These are phyloP conservation scores for Parambassis ranga DNA, from an alignment of 2,797 vertebrate species.

Conservation along the genomic window DNA sequence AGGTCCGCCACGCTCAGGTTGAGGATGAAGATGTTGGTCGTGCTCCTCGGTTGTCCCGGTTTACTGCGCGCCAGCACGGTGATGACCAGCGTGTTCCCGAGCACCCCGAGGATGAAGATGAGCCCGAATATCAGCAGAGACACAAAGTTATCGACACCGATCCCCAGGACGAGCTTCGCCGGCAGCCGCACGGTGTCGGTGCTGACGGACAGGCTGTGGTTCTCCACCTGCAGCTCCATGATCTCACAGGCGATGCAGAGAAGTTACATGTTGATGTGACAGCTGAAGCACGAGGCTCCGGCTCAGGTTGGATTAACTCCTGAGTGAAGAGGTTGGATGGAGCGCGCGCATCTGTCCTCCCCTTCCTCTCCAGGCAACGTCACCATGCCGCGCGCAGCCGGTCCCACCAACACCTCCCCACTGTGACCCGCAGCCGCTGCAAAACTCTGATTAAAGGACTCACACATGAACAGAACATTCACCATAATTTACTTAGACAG, in stretches of 20 bases:
- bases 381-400: slow-evolving; percentile 22
- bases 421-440: background rate
- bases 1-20: slow-evolving; percentile 95
- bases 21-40: slow-evolving; percentile 94
- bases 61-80: slow-evolving; percentile 88
- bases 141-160: slow-evolving; percentile 87
- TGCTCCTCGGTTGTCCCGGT: slow-evolving; percentile 85
- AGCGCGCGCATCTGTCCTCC: slow-evolving; percentile 10
- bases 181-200: slow-evolving; percentile 17
- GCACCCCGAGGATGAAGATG: slow-evolving; percentile 88
- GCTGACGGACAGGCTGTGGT: slow-evolving; percentile 36
- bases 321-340: slow-evolving; percentile 1
- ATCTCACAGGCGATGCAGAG: background rate
- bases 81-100: slow-evolving; percentile 93
- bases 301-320: background rate
- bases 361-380: slow-evolving; percentile 36
- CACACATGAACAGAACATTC: too few relatives aligned
- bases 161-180: slow-evolving; percentile 68
- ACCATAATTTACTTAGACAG: too few relatives aligned
- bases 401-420: slow-evolving; percentile 18
- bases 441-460: too few relatives aligned
- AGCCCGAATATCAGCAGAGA: slow-evolving; percentile 87
- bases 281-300: background rate
- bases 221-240: slow-evolving; percentile 56
- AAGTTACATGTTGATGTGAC: slow-evolving; percentile 23